Evolutionary conservation across 2,113 vertebrate species (phyloP).

Genomic region (Petromus typicus): DNA sequence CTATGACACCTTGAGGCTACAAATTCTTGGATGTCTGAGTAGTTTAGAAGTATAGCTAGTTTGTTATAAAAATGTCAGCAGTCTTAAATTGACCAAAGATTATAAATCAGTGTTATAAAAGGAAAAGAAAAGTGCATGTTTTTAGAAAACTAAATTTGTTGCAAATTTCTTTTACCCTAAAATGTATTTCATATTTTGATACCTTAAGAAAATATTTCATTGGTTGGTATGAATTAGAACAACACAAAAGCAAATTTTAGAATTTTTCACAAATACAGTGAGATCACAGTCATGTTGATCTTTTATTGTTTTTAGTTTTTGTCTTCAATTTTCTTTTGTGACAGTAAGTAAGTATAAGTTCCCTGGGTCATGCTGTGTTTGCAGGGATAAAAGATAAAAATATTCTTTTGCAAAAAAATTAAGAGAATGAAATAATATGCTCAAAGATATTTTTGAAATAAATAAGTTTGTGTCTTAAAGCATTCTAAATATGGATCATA

Average conservation of each 20-base stretch:
- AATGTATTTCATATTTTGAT: neutral
- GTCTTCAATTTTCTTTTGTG: slow-evolving; percentile 44
- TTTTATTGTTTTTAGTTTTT: slow-evolving; percentile 15
- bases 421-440: neutral
- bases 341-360: slow-evolving; percentile 31
- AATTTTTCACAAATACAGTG: neutral
- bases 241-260: neutral
- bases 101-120: neutral
- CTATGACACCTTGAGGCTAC: neutral
- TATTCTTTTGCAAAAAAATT: slow-evolving; percentile 38
- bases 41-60: neutral
- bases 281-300: neutral
- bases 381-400: neutral
- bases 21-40: neutral
- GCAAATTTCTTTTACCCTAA: neutral
- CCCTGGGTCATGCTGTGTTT: neutral
- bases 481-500: neutral
- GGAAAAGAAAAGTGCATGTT: neutral
- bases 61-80: neutral
- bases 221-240: neutral
- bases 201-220: neutral
- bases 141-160: neutral
- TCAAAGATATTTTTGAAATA: slow-evolving; percentile 49
- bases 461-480: slow-evolving; percentile 3
- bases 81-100: neutral